phyloP scores from a whole-genome alignment of 2,113 vertebrate species.

The Neogobius melanostomus region DNA sequence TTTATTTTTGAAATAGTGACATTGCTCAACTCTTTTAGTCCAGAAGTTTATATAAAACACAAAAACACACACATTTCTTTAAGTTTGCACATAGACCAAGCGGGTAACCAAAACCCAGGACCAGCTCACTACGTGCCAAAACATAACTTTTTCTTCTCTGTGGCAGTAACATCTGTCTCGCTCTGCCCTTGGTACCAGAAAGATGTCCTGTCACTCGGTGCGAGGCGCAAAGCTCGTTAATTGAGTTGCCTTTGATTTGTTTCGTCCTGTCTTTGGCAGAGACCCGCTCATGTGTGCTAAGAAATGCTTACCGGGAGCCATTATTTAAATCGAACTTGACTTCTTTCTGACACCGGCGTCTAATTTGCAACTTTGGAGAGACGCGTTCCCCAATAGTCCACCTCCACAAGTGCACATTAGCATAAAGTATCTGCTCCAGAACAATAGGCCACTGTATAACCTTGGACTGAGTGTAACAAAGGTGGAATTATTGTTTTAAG shows the following conservation, averaged over 20 bases:
- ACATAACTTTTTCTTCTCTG: no score
- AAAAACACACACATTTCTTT: no score
- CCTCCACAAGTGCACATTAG: constrained; percentile 48
- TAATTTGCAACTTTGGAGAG: constrained; percentile 50
- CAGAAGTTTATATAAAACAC: no score
- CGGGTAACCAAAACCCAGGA: no score
- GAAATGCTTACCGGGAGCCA: constrained; percentile 24
- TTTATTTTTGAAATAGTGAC: no score
- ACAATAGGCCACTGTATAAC: constrained; percentile 22
- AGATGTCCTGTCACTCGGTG: constrained; percentile 17
- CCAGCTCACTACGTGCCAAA: no score
- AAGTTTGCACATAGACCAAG: no score
- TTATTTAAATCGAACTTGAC: constrained; percentile 55
- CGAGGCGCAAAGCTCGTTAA: constrained; percentile 10
- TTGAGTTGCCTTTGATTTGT: constrained; percentile 24
- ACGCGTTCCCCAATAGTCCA: constrained; percentile 17
- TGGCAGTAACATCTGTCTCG: background rate
- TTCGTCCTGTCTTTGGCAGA: constrained; percentile 27
- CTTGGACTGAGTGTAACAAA: constrained; percentile 2
- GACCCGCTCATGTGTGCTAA: constrained; percentile 23
- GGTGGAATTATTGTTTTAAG: background rate
- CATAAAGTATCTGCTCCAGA: constrained; percentile 24
- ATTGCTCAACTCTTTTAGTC: no score
- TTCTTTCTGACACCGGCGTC: constrained; percentile 34
- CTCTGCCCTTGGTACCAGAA: background rate